Base-by-base conservation (phyloP, 2,888 invertebrate genomes). In the Hoplodrina ambigua region DNA sequence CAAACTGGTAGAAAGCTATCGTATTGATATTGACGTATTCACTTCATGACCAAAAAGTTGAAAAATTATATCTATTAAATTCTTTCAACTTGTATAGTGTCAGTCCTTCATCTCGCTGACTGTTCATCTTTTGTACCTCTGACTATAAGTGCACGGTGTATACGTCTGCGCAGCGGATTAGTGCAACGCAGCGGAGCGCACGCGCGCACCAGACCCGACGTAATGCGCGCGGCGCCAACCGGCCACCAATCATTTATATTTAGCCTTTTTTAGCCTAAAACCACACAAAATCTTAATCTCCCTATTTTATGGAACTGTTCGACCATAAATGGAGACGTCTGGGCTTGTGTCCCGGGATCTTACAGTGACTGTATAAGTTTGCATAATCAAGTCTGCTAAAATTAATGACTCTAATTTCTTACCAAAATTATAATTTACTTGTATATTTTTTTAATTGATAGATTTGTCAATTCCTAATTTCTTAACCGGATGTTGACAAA, bases 201-300 rank as follows among this genome's bases (percentile, higher is more conserved):
- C 92, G 93, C 91, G 93, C 86, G 91, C 94, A 93, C 82, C 90
- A 93, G 94, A 94, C 93, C 93, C 89, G 80, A 91, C 83, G 89
- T 95, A 94, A 94, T 93, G 89, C 89, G 89, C 73, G 69, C 92
- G 94, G 94, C 94, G 94, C 94, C 94, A 79, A 69, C 72, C 60
- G 53, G 25, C 53, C 58, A 69, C 72, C 68, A 50, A 76, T 73
- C 71, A 80, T 75, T 79, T 80, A 75, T 55, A 61, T 69, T 70
- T 72, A 69, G 62, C 57, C 61, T 73, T 72, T 75, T 78, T 64
- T 82, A 63, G 49, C 30, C 52, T 63, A 72, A 85, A 85, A 67
- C 44, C 64, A 67, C n/a, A 73, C 56, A 63, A 75, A 80, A 68
- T 62, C 2, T 55, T 78, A 62, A 73, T 66, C 30, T 73, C 15